phyloP scores from a whole-genome alignment of 2,113 vertebrate genomes.

The Clarias macrocephalus region DNA sequence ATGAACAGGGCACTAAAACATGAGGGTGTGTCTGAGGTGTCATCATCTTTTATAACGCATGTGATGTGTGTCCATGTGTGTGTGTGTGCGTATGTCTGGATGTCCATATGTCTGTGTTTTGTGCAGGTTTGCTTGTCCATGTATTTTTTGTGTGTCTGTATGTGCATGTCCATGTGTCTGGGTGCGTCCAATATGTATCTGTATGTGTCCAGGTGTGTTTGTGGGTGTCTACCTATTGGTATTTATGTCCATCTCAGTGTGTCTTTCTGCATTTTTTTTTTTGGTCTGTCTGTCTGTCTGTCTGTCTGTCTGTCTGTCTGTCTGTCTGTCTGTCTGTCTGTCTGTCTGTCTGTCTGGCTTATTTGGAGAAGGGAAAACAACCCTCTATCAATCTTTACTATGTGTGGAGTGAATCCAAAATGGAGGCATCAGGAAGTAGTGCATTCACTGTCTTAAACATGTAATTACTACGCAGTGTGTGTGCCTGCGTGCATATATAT shows the following conservation, averaged over 20 bases:
- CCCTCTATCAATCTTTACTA: background rate
- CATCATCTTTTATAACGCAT: no score
- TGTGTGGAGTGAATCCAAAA: slow-evolving; percentile 61
- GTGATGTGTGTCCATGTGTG: no score
- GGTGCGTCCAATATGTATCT: background rate
- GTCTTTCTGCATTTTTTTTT: background rate
- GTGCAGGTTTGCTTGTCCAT: background rate
- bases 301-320: no score
- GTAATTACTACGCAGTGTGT: background rate
- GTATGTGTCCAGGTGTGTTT: background rate
- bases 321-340: no score
- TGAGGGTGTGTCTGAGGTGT: background rate
- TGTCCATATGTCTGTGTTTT: background rate
- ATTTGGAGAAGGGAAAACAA: background rate
- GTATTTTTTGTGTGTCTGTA: background rate
- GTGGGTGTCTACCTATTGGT: background rate
- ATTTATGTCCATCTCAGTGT: background rate
- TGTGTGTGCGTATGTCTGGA: background rate
- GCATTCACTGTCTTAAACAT: background rate
- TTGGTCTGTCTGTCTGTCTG: background rate
- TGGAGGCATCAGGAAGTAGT: slow-evolving; percentile 54
- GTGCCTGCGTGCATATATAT: background rate
- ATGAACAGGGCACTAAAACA: background rate
- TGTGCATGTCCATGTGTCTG: background rate
- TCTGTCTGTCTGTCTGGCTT: no score